A percentile compares a stretch with the other conserved stretches of the same genome.
Conservation (phyloP, 2,888 invertebrate genomes). For the Stramonita haemastoma region DNA sequence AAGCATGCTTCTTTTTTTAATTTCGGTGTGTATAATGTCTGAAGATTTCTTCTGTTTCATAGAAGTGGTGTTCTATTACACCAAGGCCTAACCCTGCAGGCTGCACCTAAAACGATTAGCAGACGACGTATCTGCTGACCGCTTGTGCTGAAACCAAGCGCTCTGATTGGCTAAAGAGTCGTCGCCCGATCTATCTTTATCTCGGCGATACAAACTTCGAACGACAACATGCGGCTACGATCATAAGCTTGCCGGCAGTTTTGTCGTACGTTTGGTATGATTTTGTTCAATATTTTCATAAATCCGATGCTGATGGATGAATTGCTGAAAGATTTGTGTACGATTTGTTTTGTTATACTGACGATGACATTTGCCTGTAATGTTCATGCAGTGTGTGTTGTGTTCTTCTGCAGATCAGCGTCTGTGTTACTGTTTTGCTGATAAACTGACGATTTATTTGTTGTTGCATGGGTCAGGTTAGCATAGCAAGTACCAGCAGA, state of each 20-base stretch:
- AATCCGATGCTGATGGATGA: background rate
- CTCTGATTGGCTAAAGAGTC: background rate
- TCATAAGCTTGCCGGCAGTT: background rate
- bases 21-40: background rate
- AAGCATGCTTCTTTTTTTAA: background rate
- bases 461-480: too few relatives aligned
- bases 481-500: too few relatives aligned
- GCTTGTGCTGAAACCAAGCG: background rate
- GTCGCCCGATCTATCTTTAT: constrained; percentile 20
- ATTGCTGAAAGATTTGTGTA: background rate
- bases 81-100: background rate
- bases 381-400: too few relatives aligned
- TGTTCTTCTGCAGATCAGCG: too few relatives aligned
- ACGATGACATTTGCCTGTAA: background rate
- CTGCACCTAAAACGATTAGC: background rate
- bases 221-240: background rate
- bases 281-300: background rate
- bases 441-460: too few relatives aligned
- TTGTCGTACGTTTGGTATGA: background rate
- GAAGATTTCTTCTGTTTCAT: too few relatives aligned
- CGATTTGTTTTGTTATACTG: background rate
- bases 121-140: background rate
- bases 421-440: too few relatives aligned
- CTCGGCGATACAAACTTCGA: background rate
- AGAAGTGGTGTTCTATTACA: background rate